Evolutionary conservation across 2,888 invertebrate genomes (phyloP).

Genomic region (Lissonota sp.): DNA sequence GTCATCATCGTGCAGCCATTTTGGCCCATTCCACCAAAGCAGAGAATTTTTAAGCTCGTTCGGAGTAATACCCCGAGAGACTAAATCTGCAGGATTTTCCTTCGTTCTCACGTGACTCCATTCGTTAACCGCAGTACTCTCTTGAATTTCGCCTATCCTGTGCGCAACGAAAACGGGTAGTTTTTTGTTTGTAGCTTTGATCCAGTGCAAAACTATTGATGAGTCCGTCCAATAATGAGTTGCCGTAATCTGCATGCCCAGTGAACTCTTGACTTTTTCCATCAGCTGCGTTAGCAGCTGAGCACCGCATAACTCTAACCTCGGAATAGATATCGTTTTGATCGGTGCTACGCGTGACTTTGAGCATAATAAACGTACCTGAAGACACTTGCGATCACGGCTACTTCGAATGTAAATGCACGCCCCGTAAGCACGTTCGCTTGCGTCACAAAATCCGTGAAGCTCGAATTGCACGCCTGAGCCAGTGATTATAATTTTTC

Average conservation of each 20-base stretch:
- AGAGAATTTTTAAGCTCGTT: slow-evolving; percentile 10
- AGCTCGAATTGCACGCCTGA: neutral
- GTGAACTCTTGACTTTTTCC: slow-evolving; percentile 3
- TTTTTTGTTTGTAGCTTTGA: slow-evolving; percentile 20
- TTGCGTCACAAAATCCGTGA: slow-evolving; percentile 36
- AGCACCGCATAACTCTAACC: slow-evolving; percentile 43
- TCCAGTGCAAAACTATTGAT: slow-evolving; percentile 41
- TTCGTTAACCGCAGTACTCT: slow-evolving; percentile 28
- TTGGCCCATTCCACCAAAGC: slow-evolving; percentile 68
- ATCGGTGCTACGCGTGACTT: slow-evolving; percentile 44
- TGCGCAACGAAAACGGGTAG: slow-evolving; percentile 53
- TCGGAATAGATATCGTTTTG: slow-evolving; percentile 33
- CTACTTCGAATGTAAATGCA: slow-evolving; percentile 30
- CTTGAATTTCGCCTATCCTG: slow-evolving; percentile 59
- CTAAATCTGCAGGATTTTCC: slow-evolving; percentile 54
- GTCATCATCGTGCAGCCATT: slow-evolving; percentile 46
- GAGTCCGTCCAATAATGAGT: slow-evolving; percentile 41
- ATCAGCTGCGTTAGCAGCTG: slow-evolving; percentile 37
- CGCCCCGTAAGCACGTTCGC: slow-evolving; percentile 31
- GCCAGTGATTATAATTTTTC: neutral
- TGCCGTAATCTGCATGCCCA: slow-evolving; percentile 2
- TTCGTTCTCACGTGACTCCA: slow-evolving; percentile 54
- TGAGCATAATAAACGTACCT: slow-evolving; percentile 13
- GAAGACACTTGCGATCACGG: neutral
- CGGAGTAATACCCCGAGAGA: slow-evolving; percentile 41